A percentile compares a stretch with the other conserved stretches of the same genome.
These are phyloP conservation scores for Hedychridium roseum DNA, from an alignment of 2,888 invertebrate species.

Conservation along the genomic window DNA sequence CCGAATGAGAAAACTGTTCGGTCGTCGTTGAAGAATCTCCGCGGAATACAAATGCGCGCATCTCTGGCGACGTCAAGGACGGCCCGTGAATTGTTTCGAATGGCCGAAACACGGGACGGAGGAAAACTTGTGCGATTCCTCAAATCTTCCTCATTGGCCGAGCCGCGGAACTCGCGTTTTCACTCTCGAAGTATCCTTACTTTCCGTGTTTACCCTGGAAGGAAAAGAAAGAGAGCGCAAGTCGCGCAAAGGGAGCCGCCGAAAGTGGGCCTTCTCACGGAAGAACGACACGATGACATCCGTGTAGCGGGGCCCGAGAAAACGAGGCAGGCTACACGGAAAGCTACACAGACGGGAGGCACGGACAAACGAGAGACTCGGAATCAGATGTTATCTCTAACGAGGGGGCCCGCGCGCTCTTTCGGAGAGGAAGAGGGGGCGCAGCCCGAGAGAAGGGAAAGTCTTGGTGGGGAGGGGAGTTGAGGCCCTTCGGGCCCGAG, in stretches of 20 bases:
- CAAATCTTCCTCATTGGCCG: no score
- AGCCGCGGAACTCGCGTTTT: no score
- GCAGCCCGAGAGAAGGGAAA: not conserved
- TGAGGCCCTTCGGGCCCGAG: slow-evolving; percentile 52
- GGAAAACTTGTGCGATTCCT: no score
- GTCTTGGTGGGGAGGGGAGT: not conserved
- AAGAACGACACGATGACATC: slow-evolving; percentile 46
- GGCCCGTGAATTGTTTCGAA: no score
- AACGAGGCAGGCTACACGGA: slow-evolving; percentile 42
- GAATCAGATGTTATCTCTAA: slow-evolving; percentile 63
- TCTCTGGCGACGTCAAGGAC: no score
- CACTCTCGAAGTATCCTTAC: no score
- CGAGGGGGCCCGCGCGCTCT: slow-evolving; percentile 45
- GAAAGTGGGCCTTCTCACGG: slow-evolving; percentile 31
- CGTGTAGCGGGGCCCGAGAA: slow-evolving; percentile 35
- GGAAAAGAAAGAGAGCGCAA: no score
- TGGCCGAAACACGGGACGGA: no score
- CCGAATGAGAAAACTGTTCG: slow-evolving; percentile 61
- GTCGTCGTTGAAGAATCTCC: slow-evolving; percentile 58
- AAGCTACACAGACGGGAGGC: slow-evolving; percentile 39
- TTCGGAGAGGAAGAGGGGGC: not conserved
- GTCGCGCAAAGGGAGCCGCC: slow-evolving; percentile 5
- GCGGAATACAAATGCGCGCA: slow-evolving; percentile 61
- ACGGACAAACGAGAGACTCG: slow-evolving; percentile 55
- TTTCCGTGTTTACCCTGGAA: no score